A percentile compares a stretch with the other conserved stretches of the same genome.
Conservation (phyloP, 1,140 invertebrate genomes). For the Lutraria rhynchaena region DNA sequence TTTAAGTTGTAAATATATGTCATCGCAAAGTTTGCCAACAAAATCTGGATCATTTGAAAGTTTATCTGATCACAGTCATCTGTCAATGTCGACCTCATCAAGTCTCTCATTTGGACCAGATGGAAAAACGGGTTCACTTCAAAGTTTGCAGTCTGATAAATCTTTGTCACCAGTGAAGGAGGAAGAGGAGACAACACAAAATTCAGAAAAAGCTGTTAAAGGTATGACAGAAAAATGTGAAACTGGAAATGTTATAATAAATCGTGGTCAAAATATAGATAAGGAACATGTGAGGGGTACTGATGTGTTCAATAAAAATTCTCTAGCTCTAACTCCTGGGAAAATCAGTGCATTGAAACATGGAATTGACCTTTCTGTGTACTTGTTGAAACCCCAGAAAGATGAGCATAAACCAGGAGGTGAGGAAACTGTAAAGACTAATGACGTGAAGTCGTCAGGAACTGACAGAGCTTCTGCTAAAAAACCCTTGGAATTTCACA, state of each 20-base stretch:
- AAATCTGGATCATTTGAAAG: slow-evolving; percentile 43
- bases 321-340: slow-evolving; percentile 38
- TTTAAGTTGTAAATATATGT: slow-evolving; percentile 37
- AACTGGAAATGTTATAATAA: not conserved
- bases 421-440: not conserved
- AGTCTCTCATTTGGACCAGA: slow-evolving; percentile 46
- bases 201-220: not conserved
- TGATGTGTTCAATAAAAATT: not conserved
- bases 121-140: slow-evolving; percentile 43
- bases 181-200: slow-evolving; percentile 42
- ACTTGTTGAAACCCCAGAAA: slow-evolving; percentile 46
- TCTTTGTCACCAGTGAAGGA: slow-evolving; percentile 54
- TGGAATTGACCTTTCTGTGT: slow-evolving; percentile 47
- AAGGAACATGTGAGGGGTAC: not conserved
- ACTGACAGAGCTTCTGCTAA: not conserved
- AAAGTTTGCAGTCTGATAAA: slow-evolving; percentile 54
- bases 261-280: not conserved
- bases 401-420: not conserved
- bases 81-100: slow-evolving; percentile 43
- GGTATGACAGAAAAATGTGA: not conserved
- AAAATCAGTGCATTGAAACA: slow-evolving; percentile 46
- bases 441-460: not conserved
- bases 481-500: not conserved
- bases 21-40: slow-evolving; percentile 38
- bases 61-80: not conserved